Conservation (phyloP, 2,888 invertebrate species). For the Ptychoptera contaminata region DNA sequence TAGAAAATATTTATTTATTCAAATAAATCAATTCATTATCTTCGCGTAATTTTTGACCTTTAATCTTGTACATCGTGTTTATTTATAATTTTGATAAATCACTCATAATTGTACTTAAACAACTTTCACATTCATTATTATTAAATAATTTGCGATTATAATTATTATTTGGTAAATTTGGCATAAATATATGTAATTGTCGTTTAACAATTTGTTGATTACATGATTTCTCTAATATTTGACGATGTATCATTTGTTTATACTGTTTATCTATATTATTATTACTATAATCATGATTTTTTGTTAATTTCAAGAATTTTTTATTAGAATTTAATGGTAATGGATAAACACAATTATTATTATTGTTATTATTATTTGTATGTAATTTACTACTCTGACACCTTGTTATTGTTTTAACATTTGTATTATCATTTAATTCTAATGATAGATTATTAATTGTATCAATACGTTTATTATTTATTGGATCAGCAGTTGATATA, state of each 20-base stretch:
- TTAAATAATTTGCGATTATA: not conserved
- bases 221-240: constrained; percentile 28
- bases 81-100: constrained; percentile 1
- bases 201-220: constrained; percentile 35
- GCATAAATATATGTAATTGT: constrained; percentile 63
- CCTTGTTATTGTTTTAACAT: no score
- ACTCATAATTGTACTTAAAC: constrained; percentile 6
- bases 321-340: no score
- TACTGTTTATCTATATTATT: constrained; percentile 27
- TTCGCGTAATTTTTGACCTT: no score
- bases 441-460: no score
- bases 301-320: not conserved
- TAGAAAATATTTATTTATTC: no score
- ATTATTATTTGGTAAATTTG: constrained; percentile 40
- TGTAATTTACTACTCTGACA: no score
- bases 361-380: no score
- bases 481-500: constrained; percentile 1
- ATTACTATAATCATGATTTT: not conserved
- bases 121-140: constrained; percentile 5
- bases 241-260: constrained; percentile 25
- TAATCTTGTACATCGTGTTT: no score
- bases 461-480: not conserved
- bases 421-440: no score
- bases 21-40: no score
- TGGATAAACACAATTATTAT: no score